Conservation (phyloP, 2,113 vertebrate species). For the Ramphastos sulfuratus region DNA sequence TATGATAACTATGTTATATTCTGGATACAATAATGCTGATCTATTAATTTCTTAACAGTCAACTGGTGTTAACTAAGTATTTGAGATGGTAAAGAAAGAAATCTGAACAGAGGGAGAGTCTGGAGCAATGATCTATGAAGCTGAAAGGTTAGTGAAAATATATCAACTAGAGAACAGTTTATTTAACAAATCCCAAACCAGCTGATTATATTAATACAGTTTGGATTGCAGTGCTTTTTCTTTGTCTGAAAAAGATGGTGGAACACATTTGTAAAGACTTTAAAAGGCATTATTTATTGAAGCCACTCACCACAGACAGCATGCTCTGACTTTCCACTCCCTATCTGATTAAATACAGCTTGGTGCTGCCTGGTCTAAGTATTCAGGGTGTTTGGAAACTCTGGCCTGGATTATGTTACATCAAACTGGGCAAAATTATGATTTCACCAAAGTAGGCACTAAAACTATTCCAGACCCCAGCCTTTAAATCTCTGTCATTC, state of each 20-base stretch:
- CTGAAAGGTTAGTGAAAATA: not conserved
- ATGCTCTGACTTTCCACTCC: not conserved
- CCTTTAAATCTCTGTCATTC: not conserved
- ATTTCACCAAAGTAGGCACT: not conserved
- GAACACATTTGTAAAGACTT: not conserved
- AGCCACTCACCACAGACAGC: not conserved
- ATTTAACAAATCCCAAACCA: not conserved
- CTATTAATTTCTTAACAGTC: not conserved
- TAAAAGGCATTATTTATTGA: not conserved
- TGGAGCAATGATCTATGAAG: conserved; percentile 4
- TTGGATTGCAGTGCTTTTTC: not conserved
- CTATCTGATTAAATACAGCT: conserved; percentile 33
- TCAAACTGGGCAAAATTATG: not conserved
- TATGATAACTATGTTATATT: not conserved
- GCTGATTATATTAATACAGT: not conserved
- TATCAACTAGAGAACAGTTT: not conserved
- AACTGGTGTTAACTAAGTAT: not conserved
- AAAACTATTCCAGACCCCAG: not conserved
- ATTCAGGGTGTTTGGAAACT: not conserved
- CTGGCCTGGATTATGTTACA: not conserved
- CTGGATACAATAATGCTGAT: not conserved
- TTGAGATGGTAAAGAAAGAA: not conserved
- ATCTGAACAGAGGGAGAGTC: conserved; percentile 39
- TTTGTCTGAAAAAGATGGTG: not conserved
- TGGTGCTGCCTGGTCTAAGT: not conserved